Evolutionary conservation across 2,113 vertebrate genomes (phyloP).

Genomic region (Lanius ludovicianus): DNA sequence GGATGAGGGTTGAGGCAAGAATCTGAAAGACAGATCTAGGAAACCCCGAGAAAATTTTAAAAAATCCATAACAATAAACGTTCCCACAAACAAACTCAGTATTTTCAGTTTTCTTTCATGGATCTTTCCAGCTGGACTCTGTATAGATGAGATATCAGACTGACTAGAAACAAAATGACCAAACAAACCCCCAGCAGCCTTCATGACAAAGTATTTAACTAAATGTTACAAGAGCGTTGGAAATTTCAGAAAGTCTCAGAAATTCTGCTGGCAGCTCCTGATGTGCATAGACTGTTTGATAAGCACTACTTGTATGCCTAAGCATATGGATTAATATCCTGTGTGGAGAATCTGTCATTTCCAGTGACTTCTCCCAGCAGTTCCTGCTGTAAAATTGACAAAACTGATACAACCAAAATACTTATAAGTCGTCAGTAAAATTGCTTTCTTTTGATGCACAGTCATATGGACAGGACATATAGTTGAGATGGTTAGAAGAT

Average conservation of each 20-base stretch:
- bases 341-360: conserved; percentile 13
- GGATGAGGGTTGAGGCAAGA: background rate
- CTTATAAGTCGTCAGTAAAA: background rate
- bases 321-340: background rate
- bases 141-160: background rate
- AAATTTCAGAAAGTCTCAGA: background rate
- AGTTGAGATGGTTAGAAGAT: background rate
- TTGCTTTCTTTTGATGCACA: background rate
- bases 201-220: background rate
- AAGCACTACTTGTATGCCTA: background rate
- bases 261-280: conserved; percentile 27
- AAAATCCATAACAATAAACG: background rate
- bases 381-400: background rate
- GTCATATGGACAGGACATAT: background rate
- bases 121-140: background rate
- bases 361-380: background rate
- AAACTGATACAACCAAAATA: background rate
- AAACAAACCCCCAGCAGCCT: background rate
- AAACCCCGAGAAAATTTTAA: background rate
- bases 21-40: background rate
- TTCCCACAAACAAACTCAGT: background rate
- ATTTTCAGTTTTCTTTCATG: background rate
- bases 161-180: background rate
- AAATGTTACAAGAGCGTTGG: background rate
- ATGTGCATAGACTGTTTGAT: background rate